Percentiles rank a stretch among this genome's conserved stretches.
Evolutionary conservation across 2,888 invertebrate genomes (phyloP).

Genomic region (Lissonota sp.): DNA sequence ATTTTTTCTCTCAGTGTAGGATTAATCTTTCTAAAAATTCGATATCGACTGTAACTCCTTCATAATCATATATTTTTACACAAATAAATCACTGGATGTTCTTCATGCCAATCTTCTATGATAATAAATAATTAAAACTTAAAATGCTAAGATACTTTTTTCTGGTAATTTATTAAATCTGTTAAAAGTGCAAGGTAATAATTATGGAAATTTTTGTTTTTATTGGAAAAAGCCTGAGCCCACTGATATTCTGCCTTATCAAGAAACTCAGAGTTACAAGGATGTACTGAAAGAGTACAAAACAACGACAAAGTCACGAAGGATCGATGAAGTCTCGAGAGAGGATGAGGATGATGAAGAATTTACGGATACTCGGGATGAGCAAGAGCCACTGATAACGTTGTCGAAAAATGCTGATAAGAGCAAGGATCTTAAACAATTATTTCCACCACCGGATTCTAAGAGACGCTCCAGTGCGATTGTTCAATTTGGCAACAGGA

Average conservation of each 20-base stretch:
- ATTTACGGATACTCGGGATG: not conserved
- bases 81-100: too few relatives aligned
- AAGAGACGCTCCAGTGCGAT: conserved; percentile 45
- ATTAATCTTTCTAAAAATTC: too few relatives aligned
- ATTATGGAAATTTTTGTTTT: too few relatives aligned
- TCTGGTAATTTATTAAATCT: too few relatives aligned
- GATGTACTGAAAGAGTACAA: conserved; percentile 70
- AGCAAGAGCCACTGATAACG: conserved; percentile 55
- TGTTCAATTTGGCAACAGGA: conserved; percentile 57
- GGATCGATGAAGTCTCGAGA: conserved; percentile 3
- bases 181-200: too few relatives aligned
- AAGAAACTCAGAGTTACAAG: conserved; percentile 71
- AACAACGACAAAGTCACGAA: conserved; percentile 41
- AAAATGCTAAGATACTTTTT: too few relatives aligned
- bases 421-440: conserved; percentile 68
- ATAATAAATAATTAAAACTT: too few relatives aligned
- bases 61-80: too few relatives aligned
- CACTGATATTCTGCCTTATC: conserved; percentile 68
- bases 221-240: conserved; percentile 49
- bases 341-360: conserved; percentile 19
- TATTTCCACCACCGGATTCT: conserved; percentile 66
- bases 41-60: too few relatives aligned
- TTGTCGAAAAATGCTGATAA: conserved; percentile 65
- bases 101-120: too few relatives aligned
- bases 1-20: too few relatives aligned